Base-by-base conservation (phyloP, 2,888 invertebrate genomes). In the Campopleginae sp. region DNA sequence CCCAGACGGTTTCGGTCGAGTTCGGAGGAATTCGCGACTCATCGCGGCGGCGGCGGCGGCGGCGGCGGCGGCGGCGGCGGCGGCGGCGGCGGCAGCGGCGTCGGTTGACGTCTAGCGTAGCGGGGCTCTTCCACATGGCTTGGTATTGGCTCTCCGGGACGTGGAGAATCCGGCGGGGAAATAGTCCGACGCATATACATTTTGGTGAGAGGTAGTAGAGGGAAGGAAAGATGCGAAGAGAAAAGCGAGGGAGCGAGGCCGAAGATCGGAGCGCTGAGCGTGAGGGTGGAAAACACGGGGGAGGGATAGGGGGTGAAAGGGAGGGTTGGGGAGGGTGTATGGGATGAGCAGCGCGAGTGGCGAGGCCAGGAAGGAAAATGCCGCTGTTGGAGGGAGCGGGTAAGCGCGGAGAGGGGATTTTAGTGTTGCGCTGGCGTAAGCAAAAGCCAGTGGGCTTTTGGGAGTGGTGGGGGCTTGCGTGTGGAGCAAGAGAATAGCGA, bases 61-160 rank as follows among this genome's bases (percentile, higher is more conserved):
- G n/a, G n/a, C n/a, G n/a, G n/a, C n/a, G n/a, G n/a, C n/a, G n/a
- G n/a, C n/a, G n/a, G n/a, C n/a, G n/a, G n/a, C n/a, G n/a, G n/a
- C n/a, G n/a, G n/a, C n/a, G n/a, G n/a, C n/a, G n/a, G n/a, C n/a
- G n/a, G n/a, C n/a, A n/a, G n/a, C n/a, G n/a, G n/a, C n/a, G n/a
- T n/a, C n/a, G n/a, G n/a, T n/a, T n/a, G 86, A 88, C 91, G 90
- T 91, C 91, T 91, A 91, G 85, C 61, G 72, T 91, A 90, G 79
- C 79, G 85, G 72, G 85, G 91, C 87, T 89, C 91, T 92, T 93
- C 92, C 93, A 92, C 93, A 93, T 93, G 93, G 93, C 91, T 92
- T 92, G 93, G 93, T 92, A 93, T 93, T 93, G 93, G 93, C 92
- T 92, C 93, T 68, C 93, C 92, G 92, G 93, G 93, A 92, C 91